Base-by-base conservation (phyloP, 2,888 invertebrate genomes). In the Lasiommata megera region DNA sequence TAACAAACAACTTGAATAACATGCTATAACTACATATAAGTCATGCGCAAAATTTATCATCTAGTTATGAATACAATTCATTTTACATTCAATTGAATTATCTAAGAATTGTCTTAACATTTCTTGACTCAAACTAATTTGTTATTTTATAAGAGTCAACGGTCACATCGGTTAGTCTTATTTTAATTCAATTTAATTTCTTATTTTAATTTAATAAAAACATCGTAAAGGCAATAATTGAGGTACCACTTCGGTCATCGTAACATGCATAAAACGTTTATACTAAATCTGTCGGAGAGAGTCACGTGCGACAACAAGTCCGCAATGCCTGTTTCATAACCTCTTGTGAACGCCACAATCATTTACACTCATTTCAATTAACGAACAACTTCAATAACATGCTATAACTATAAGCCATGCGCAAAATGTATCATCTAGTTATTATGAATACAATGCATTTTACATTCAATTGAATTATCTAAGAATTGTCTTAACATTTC, bases 311-410 rank as follows among this genome's bases (percentile, higher is more conserved):
- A 14, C 47, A 64, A 67, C 66, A 67, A 67, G 68, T 65, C 69
- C 71, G 46, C 76, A 76, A 77, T 76, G 76, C 75, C 77, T 69
- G 73, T 85, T 84, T 82, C 81, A 78, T 82, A 84, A 82, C 71
- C 77, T 67, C 72, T 67, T 60, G 68, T 67, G 73, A 76, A 76
- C 72, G 74, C 76, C 72, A 72, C 68, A 71, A 78, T 74, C 82
- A 84, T 84, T 84, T 84, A 84, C 87, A 87, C 80, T 84, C 81
- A 77, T 84, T 84, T 84, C 84, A 86, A 88, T 88, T 87, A 87
- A 84, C 83, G 73, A 80, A 82, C 83, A 77, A 76, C 75, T 72
- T 61, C 74, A 74, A 75, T 77, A 79, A 80, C 84, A 76, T 73
- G 77, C 70, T 67, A 74, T 80, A 75, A 73, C 68, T n/a, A 77